A percentile compares a stretch with the other conserved stretches of the same genome.
Evolutionary conservation across 2,113 vertebrate species (phyloP).

Genomic region (Tetraodon nigroviridis): DNA sequence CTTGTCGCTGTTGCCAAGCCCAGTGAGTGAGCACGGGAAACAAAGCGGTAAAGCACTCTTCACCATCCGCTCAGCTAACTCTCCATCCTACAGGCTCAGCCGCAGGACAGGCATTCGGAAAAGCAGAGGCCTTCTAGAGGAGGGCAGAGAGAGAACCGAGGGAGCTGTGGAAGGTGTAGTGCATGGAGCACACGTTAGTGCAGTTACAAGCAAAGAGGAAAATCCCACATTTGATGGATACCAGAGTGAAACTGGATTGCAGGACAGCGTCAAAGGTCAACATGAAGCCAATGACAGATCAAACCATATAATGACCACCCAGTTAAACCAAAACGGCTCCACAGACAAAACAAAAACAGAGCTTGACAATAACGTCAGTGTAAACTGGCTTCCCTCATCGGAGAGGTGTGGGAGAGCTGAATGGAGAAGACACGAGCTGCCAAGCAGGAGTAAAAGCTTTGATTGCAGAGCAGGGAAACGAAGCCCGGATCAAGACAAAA

Average conservation of each 20-base stretch:
- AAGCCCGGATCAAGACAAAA: constrained; percentile 5
- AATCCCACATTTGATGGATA: constrained; percentile 10
- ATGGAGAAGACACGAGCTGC: constrained; percentile 21
- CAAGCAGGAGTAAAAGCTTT: constrained; percentile 64
- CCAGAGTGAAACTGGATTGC: background rate
- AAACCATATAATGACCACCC: constrained; percentile 5
- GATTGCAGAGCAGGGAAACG: constrained; percentile 42
- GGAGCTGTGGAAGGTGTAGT: background rate
- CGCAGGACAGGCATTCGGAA: constrained; percentile 35
- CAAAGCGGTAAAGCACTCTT: constrained; percentile 36
- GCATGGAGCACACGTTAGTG: constrained; percentile 1
- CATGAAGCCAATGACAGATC: constrained; percentile 22
- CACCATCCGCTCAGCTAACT: constrained; percentile 65
- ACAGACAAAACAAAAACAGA: constrained; percentile 19
- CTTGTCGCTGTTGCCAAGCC: constrained; percentile 34
- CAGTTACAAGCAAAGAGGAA: constrained; percentile 1
- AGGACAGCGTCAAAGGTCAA: constrained; percentile 8
- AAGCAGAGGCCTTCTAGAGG: background rate
- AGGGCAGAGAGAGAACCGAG: background rate
- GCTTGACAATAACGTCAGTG: constrained; percentile 10
- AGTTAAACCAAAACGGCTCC: constrained; percentile 23
- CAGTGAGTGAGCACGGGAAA: constrained; percentile 32
- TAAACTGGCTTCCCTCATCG: constrained; percentile 9
- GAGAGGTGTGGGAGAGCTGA: constrained; percentile 43
- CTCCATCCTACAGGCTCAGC: constrained; percentile 37